These are phyloP conservation scores for Augiades crinisus DNA, from an alignment of 2,888 invertebrate species.

Conservation along the genomic window DNA sequence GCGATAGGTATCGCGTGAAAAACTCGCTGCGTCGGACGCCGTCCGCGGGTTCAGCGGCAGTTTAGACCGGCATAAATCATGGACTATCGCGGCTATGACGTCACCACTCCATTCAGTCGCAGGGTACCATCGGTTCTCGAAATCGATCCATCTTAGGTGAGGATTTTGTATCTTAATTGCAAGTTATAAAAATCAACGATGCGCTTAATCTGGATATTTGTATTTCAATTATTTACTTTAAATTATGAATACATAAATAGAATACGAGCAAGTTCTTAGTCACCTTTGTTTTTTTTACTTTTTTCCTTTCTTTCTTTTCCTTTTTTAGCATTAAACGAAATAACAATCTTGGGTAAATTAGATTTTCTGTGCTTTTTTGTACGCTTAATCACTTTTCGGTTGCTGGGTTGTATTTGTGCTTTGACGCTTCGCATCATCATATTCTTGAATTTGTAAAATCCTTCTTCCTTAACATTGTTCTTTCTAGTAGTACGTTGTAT, in stretches of 20 bases:
- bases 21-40: background rate
- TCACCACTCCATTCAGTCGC: background rate
- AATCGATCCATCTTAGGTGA: too few relatives aligned
- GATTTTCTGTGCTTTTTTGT: slow-evolving; percentile 41
- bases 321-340: too few relatives aligned
- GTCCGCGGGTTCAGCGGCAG: background rate
- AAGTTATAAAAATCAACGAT: too few relatives aligned
- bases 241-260: too few relatives aligned
- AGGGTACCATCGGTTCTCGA: background rate
- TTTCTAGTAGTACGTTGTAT: slow-evolving; percentile 42
- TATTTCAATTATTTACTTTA: too few relatives aligned
- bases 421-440: slow-evolving; percentile 51
- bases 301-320: too few relatives aligned
- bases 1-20: background rate
- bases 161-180: too few relatives aligned
- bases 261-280: too few relatives aligned
- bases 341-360: too few relatives aligned
- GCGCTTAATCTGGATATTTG: too few relatives aligned
- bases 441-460: slow-evolving; percentile 54
- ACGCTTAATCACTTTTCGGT: slow-evolving; percentile 38
- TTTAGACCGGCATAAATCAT: background rate
- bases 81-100: background rate
- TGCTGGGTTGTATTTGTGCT: slow-evolving; percentile 29
- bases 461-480: slow-evolving; percentile 52
- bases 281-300: too few relatives aligned